Evolutionary conservation across 2,797 vertebrate species (phyloP), one percentile per base, ranked within the genome.

Genomic region (Cynodonichthys magdalenae): DNA sequence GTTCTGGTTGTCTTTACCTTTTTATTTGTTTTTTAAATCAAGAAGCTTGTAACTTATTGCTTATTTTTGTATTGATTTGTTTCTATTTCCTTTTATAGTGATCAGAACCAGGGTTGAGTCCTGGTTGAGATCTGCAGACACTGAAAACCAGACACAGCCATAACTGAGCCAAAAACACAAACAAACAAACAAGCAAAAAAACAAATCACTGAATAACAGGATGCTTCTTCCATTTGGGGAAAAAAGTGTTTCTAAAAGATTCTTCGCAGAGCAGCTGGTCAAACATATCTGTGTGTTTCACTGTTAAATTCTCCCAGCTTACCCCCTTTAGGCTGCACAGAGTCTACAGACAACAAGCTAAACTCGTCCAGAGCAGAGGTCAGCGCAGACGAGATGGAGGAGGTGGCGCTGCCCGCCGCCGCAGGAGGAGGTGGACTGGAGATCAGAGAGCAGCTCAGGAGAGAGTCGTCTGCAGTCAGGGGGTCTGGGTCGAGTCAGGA

Each of bases 371-470:
- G 59, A 73, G 72, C 86, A 41, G 89, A 87, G 69, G 92, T 86
- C 87, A 93, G 92, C 81, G 91, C 74, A 76, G 95, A 90, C 42
- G 95, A 91, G 61, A 94, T 80, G 0, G 90, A 89, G 74, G 94
- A 91, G 92, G 93, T 87, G 91, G 94, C 77, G 82, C 86, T 84
- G 80, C 69, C 64, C 0, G 55, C 77, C 51, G 93, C 88, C 77
- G 81, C 80, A 85, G 94, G 82, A 47, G 92, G 94, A 58, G 95
- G 88, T 29, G 95, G 92, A 84, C 94, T 95, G 78, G 95, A 95
- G 76, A 96, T 92, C 82, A 99, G 94, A 76, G 95, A 95, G 86
- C 94, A 95, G 90, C 94, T 95, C 83, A 99, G 93, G 65, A 99
- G 92, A 74, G 96, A 95, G 83, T 96, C 95, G 27, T 98, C 96